Conservation (phyloP, 2,797 vertebrate species). For the Psittacula echo region DNA sequence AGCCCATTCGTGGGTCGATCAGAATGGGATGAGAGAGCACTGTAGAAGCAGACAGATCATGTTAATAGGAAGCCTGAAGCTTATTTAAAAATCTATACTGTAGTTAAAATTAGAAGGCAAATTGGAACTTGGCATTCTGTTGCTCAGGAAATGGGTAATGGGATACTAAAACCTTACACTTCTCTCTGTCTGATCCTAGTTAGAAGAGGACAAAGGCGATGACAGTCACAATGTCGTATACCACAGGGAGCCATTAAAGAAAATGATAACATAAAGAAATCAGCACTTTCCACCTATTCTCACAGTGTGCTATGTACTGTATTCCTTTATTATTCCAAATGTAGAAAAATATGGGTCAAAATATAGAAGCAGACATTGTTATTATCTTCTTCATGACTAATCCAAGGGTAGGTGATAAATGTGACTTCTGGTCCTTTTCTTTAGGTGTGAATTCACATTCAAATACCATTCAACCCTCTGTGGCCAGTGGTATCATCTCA, state of each 20-base stretch:
- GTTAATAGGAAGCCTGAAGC: constrained; percentile 69
- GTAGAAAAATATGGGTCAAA: neutral
- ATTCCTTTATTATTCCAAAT: neutral
- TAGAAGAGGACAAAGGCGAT: constrained; percentile 35
- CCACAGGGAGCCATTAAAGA: constrained; percentile 13
- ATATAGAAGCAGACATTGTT: neutral
- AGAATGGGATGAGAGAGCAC: constrained; percentile 58
- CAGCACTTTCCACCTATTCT: neutral
- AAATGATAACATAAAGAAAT: constrained; percentile 22
- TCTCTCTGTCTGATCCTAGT: constrained; percentile 23
- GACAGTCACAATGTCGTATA: neutral
- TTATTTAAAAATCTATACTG: constrained; percentile 75
- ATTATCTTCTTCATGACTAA: neutral
- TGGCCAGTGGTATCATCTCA: neutral
- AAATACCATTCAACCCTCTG: neutral
- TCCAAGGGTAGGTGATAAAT: neutral
- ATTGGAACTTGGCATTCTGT: constrained; percentile 64
- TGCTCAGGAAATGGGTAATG: constrained; percentile 64
- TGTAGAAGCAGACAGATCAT: constrained; percentile 68
- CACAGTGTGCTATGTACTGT: neutral
- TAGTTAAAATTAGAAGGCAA: constrained; percentile 71
- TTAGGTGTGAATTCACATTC: neutral
- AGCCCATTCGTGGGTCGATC: constrained; percentile 67
- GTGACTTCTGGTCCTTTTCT: neutral
- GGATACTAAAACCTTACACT: constrained; percentile 38